phyloP scores from a whole-genome alignment of 2,888 invertebrate genomes.

The Eremobia ochroleuca region DNA sequence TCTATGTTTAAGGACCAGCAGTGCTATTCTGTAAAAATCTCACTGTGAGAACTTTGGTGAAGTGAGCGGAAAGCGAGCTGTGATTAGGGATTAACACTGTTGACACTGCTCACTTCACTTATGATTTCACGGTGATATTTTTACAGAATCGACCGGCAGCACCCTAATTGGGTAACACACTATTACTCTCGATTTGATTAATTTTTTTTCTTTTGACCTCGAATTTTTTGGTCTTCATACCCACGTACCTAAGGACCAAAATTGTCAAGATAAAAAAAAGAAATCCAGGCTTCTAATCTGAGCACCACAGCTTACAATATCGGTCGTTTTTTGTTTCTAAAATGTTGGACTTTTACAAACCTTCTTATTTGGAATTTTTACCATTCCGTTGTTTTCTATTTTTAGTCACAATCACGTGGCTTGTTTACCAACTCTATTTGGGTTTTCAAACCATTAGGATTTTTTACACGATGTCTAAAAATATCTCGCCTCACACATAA shows the following conservation, averaged over 20 bases:
- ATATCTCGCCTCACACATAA: conserved; percentile 19
- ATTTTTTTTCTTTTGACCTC: neutral
- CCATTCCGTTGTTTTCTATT: conserved; percentile 8
- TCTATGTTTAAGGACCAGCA: too few species aligned
- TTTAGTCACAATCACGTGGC: neutral
- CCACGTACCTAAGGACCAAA: too few species aligned
- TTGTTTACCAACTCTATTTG: conserved; percentile 25
- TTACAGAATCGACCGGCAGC: too few species aligned
- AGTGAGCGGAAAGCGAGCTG: too few species aligned
- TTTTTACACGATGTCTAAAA: conserved; percentile 25
- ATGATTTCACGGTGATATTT: too few species aligned
- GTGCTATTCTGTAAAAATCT: too few species aligned
- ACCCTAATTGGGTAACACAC: too few species aligned
- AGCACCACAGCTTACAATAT: neutral
- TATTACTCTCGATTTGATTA: too few species aligned
- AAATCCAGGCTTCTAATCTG: neutral
- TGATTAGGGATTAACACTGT: too few species aligned
- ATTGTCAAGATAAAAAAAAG: too few species aligned
- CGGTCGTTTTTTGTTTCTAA: neutral
- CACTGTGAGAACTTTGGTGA: too few species aligned
- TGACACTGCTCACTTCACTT: too few species aligned
- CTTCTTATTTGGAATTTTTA: neutral
- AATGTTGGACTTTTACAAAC: neutral
- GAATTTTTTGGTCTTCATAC: neutral
- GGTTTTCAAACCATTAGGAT: conserved; percentile 26